These are phyloP conservation scores for Sclerurus mexicanus DNA, from an alignment of 2,113 vertebrate species.

Conservation along the genomic window DNA sequence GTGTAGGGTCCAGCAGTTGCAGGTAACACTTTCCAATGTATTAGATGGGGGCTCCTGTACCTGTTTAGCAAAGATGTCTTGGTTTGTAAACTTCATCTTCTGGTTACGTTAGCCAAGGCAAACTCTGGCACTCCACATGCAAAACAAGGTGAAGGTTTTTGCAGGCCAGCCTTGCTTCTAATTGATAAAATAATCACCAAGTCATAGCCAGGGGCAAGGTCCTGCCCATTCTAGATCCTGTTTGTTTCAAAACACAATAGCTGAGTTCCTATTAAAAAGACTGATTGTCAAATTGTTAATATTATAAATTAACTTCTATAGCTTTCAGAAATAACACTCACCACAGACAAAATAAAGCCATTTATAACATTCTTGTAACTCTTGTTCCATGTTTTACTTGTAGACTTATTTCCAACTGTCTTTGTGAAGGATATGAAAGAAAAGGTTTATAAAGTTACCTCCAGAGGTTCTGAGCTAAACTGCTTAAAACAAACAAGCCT, in stretches of 20 bases:
- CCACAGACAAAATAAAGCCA: not conserved
- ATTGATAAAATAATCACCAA: not conserved
- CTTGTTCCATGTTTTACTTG: not conserved
- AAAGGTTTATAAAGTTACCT: not conserved
- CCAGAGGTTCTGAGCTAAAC: not conserved
- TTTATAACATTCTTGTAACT: not conserved
- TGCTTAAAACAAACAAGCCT: not conserved
- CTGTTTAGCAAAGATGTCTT: not conserved
- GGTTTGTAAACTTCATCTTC: not conserved
- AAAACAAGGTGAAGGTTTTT: not conserved
- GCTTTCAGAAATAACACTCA: not conserved
- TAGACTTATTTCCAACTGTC: not conserved
- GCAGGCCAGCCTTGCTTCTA: not conserved
- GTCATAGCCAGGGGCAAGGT: not conserved
- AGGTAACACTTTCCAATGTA: rapidly evolving
- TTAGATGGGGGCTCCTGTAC: not conserved
- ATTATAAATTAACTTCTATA: not conserved
- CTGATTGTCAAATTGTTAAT: not conserved
- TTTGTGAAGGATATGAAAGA: not conserved
- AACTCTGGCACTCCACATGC: not conserved
- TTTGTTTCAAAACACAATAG: not conserved
- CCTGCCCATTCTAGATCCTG: not conserved
- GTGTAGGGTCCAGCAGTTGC: not conserved
- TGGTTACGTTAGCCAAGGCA: not conserved
- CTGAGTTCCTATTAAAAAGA: not conserved